Base-by-base conservation (phyloP, 2,888 invertebrate species). In the Parnassius mnemosyne region DNA sequence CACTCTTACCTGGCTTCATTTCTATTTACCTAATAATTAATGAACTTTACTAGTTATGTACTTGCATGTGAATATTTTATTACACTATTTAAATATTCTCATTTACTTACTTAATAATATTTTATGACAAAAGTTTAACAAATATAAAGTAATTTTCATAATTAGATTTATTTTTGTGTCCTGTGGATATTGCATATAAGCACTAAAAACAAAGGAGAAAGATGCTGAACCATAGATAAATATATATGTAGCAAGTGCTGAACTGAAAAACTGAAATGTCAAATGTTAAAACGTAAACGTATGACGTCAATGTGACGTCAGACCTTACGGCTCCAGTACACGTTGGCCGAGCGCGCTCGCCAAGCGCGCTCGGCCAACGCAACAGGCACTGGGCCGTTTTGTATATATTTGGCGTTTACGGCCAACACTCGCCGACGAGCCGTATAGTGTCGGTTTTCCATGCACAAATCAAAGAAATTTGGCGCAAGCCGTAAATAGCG, bases 251-350 rank as follows among this genome's bases (percentile, higher is more conserved):
- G n/a, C n/a, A n/a, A n/a, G 13, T 46, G 12, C 10, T 46, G 16
- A 16, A 16, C 16, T 16, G 16, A 16, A 16, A 16, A 16, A 16
- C 16, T 16, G 61, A 75, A 78, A 79, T 77, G 75, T 74, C 74
- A 85, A 76, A 79, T 71, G 77, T 73, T 74, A 76, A 20, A 20
- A 2, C 20, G 20, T 20, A 20, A 20, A 61, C 61, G 63, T 63
- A 76, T 87, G 87, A 88, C 87, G 87, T 87, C 87, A 84, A 67
- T 67, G 65, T 84, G 84, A 87, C 87, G 87, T 87, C 87, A 85
- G 60, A n/a, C n/a, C n/a, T n/a, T n/a, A n/a, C n/a, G n/a, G n/a
- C n/a, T n/a, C n/a, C n/a, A n/a, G n/a, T n/a, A n/a, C n/a, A n/a
- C n/a, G n/a, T n/a, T n/a, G n/a, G n/a, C n/a, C n/a, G n/a, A n/a